Evolutionary conservation across 2,797 vertebrate species (phyloP).

Genomic region (Oreonectes daqikongensis): DNA sequence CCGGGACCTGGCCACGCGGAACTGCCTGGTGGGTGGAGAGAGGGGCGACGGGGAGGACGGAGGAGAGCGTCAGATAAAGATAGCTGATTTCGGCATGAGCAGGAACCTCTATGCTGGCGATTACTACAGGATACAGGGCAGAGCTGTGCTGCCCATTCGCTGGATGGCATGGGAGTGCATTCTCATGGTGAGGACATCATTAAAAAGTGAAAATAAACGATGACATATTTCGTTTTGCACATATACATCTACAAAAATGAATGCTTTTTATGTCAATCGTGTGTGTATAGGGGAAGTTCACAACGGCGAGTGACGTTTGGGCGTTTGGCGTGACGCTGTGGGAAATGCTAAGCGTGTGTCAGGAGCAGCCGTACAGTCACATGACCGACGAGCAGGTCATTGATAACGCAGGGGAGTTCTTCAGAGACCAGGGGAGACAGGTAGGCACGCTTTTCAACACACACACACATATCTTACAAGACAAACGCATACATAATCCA

Average conservation of each 20-base stretch:
- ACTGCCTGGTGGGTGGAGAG: conserved; percentile 90
- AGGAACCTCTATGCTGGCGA: conserved; percentile 89
- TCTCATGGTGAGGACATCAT: conserved; percentile 93
- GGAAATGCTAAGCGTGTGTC: conserved; percentile 94
- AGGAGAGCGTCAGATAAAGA: conserved; percentile 89
- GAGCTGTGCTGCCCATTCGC: conserved; percentile 91
- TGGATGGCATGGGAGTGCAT: conserved; percentile 99
- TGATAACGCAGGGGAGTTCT: conserved; percentile 93
- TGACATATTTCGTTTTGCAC: neutral
- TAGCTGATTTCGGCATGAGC: conserved; percentile 95
- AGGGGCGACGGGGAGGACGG: conserved; percentile 77
- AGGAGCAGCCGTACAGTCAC: conserved; percentile 90
- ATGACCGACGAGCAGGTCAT: conserved; percentile 94
- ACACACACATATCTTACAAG: conserved; percentile 18
- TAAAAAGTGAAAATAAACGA: too few species aligned
- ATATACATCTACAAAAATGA: neutral
- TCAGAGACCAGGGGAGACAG: conserved; percentile 91
- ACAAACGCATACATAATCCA: conserved; percentile 13
- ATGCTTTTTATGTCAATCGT: neutral
- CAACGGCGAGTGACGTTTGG: conserved; percentile 92
- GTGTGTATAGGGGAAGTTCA: conserved; percentile 87
- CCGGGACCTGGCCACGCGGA: conserved; percentile 89
- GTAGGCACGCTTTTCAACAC: conserved; percentile 63
- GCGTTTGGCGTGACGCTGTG: conserved; percentile 95
- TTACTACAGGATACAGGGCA: conserved; percentile 91